These are phyloP conservation scores for Karalla daura DNA, from an alignment of 2,797 vertebrate species.

Conservation along the genomic window DNA sequence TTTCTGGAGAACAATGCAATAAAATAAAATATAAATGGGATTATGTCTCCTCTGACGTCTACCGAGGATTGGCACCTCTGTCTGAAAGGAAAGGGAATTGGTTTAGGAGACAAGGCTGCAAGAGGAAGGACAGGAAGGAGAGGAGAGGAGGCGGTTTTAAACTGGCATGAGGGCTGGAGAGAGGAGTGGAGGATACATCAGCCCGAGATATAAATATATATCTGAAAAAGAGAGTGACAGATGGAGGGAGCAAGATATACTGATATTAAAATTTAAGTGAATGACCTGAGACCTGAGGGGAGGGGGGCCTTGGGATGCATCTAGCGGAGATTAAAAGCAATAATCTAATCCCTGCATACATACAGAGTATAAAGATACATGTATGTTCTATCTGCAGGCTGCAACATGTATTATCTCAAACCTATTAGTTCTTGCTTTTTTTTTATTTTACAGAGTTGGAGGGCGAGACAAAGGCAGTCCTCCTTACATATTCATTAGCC, in stretches of 20 bases:
- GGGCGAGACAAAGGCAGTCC: conserved; percentile 52
- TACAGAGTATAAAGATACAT: conserved; percentile 21
- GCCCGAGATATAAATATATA: conserved; percentile 49
- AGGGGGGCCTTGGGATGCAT: conserved; percentile 42
- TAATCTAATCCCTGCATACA: conserved; percentile 42
- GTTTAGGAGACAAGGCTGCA: conserved; percentile 16
- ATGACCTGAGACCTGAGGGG: conserved; percentile 4
- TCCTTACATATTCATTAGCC: conserved; percentile 69
- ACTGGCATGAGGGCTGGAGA: conserved; percentile 29
- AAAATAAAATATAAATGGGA: conserved; percentile 52
- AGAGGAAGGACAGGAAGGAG: background rate
- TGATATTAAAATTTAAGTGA: conserved; percentile 59
- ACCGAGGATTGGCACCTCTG: conserved; percentile 17
- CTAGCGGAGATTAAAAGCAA: conserved; percentile 50
- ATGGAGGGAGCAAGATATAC: conserved; percentile 44
- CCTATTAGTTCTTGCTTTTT: conserved; percentile 15
- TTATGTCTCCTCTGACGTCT: conserved; percentile 10
- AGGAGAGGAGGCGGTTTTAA: background rate
- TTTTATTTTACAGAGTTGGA: conserved; percentile 43
- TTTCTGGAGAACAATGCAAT: conserved; percentile 43
- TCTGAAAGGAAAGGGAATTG: conserved; percentile 13
- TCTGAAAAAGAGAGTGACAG: conserved; percentile 51
- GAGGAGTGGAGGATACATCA: conserved; percentile 34
- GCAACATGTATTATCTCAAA: conserved; percentile 7
- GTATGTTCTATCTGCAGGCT: background rate